Evolutionary conservation across 2,113 vertebrate species (phyloP).

Genomic region (Sorex araneus): DNA sequence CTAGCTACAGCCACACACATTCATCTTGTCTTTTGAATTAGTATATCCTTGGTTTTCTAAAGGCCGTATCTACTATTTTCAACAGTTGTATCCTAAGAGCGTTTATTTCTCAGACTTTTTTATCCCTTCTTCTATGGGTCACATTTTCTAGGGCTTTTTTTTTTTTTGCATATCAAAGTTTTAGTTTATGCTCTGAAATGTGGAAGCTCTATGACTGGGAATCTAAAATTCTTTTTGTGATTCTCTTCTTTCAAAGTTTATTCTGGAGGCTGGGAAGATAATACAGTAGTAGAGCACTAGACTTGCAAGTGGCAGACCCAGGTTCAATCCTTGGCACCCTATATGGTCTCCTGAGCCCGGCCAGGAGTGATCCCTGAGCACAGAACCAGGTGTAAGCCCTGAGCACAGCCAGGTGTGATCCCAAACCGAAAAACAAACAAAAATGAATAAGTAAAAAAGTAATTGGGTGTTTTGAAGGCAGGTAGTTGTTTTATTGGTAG

Average conservation of each 20-base stretch:
- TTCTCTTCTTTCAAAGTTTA: slow-evolving; percentile 33
- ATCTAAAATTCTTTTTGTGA: neutral
- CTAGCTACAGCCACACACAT: neutral
- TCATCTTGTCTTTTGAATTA: slow-evolving; percentile 28
- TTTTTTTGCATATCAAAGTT: slow-evolving; percentile 29
- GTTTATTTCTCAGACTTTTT: slow-evolving; percentile 1
- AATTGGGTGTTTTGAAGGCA: neutral
- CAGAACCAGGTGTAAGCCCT: too few relatives aligned
- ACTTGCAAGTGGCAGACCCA: too few relatives aligned
- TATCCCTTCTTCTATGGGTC: neutral
- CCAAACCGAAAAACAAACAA: too few relatives aligned
- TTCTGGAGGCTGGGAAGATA: too few relatives aligned
- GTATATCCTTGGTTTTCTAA: neutral
- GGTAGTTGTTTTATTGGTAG: neutral
- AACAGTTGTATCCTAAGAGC: neutral
- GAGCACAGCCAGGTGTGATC: too few relatives aligned
- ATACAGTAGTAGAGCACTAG: too few relatives aligned
- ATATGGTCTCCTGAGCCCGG: too few relatives aligned
- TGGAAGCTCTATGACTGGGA: neutral
- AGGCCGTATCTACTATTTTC: slow-evolving; percentile 9
- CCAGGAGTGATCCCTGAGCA: too few relatives aligned
- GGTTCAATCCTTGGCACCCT: too few relatives aligned
- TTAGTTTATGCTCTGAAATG: neutral
- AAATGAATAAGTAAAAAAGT: too few relatives aligned
- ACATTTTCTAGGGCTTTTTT: neutral